phyloP scores from a whole-genome alignment of 35 echinoderm and acorn worm species.

The Ophiothrix spiculata region DNA sequence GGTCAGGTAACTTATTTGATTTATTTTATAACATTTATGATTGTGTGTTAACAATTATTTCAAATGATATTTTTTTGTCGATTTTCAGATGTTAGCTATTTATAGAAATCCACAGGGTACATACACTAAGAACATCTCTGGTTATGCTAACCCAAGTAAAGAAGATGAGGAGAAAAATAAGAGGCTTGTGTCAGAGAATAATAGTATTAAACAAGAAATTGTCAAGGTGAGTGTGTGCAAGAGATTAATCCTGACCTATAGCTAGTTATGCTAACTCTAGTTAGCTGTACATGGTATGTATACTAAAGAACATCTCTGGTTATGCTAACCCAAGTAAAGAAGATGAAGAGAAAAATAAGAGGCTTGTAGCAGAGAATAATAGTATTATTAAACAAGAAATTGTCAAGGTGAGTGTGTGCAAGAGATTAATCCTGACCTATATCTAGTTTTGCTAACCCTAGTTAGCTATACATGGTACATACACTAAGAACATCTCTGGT shows the following conservation, averaged over 20 bases:
- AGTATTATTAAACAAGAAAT: conserved; percentile 96
- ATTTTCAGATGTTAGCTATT: conserved; percentile 70
- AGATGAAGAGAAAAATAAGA: conserved; percentile 90
- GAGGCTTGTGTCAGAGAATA: conserved; percentile 84
- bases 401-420: conserved; percentile 80
- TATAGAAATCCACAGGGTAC: conserved; percentile 74
- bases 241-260: background rate
- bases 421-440: too few relatives aligned
- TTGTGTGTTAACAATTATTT: background rate
- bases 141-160: conserved; percentile 64
- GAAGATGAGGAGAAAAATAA: conserved; percentile 96
- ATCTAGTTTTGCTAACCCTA: background rate
- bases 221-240: conserved; percentile 59
- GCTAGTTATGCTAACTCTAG: too few relatives aligned
- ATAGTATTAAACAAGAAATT: conserved; percentile 93
- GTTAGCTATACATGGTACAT: too few relatives aligned
- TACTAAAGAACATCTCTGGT: conserved; percentile 65
- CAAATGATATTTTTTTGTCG: background rate
- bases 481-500: conserved; percentile 75
- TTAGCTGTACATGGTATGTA: conserved; percentile 67
- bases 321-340: conserved; percentile 21
- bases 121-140: conserved; percentile 75
- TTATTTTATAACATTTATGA: too few relatives aligned
- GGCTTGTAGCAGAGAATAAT: conserved; percentile 88
- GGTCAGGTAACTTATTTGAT: too few relatives aligned